Percentiles rank a stretch among this genome's conserved stretches.
Evolutionary conservation across 2,888 invertebrate genomes (phyloP).

Genomic region (Drosophila anceps): DNA sequence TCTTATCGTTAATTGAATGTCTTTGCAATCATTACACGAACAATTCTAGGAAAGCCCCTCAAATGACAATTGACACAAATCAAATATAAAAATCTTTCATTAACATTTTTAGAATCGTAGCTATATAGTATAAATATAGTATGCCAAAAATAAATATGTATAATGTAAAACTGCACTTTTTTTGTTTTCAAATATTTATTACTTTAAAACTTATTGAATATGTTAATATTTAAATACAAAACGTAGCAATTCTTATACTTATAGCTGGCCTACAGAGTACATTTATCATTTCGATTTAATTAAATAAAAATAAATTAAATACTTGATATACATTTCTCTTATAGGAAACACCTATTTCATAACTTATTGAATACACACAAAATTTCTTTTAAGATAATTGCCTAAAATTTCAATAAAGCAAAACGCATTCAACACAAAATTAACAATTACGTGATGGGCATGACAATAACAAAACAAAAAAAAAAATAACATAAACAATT

Average conservation of each 20-base stretch:
- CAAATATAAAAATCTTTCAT: not conserved
- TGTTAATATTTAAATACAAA: too few species aligned
- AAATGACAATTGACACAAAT: not conserved
- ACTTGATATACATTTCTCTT: not conserved
- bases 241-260: too few species aligned
- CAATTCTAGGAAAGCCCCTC: slow-evolving; percentile 11
- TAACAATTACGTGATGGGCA: slow-evolving; percentile 62
- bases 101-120: not conserved
- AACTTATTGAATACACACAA: not conserved
- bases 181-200: not conserved
- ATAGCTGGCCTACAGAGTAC: too few species aligned
- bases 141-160: too few species aligned
- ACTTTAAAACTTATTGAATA: too few species aligned
- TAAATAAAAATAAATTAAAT: not conserved
- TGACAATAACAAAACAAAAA: slow-evolving; percentile 40
- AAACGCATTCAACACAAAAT: slow-evolving; percentile 41
- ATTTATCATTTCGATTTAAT: too few species aligned
- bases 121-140: too few species aligned
- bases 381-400: slow-evolving; percentile 2
- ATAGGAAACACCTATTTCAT: not conserved
- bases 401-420: slow-evolving; percentile 18
- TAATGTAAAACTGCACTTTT: not conserved
- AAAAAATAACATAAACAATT: slow-evolving; percentile 33
- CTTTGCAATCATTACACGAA: slow-evolving; percentile 12
- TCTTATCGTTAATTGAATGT: slow-evolving; percentile 23